Base-by-base conservation (phyloP, 2,113 vertebrate species). In the Phalacrocorax brasilianus region DNA sequence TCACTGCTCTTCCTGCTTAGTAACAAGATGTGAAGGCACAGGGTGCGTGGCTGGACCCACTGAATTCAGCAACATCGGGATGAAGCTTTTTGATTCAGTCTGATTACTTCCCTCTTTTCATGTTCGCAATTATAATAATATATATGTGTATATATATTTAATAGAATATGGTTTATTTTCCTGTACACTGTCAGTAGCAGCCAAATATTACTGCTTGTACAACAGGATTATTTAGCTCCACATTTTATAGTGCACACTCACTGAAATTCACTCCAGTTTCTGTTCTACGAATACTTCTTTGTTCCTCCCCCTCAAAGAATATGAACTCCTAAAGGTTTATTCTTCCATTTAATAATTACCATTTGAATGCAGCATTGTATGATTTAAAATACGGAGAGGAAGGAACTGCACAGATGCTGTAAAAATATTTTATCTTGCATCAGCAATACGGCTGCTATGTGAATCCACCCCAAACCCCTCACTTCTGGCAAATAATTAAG, bases 131-230 rank as follows among this genome's bases (percentile, higher is more conserved):
- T 91, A 71, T 74, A 40, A 19, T 16, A 68, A 44, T 68, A 61
- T 40, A 19, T 24, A 28, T 1, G 3, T 16, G 14, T 17, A 71
- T 72, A 81, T 59, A 73, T 82, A 66, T 77, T 44, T 73, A 85
- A 72, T 55, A 78, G 33, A 82, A 59, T 68, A 84, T 72, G 23
- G 26, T 85, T 95, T 93, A 63, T 95, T 97, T 95, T 95, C 79
- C 55, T 93, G 83, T 95, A 93, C 86, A 73, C 62, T 92, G 53
- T 74, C 61, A 45, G 74, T 77, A 83, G 71, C 71, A 89, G 83
- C 74, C 92, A 92, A 71, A 89, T 67, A 33, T 80, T 93, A 66
- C 1, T 80, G 67, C 24, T 93, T 77, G 47, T 83, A 50, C 38
- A 56, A 45, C 30, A 81, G 50, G 81, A 89, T 77, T 56, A 65